Conservation (phyloP, 2,797 vertebrate species). For the Scarus forsteni region DNA sequence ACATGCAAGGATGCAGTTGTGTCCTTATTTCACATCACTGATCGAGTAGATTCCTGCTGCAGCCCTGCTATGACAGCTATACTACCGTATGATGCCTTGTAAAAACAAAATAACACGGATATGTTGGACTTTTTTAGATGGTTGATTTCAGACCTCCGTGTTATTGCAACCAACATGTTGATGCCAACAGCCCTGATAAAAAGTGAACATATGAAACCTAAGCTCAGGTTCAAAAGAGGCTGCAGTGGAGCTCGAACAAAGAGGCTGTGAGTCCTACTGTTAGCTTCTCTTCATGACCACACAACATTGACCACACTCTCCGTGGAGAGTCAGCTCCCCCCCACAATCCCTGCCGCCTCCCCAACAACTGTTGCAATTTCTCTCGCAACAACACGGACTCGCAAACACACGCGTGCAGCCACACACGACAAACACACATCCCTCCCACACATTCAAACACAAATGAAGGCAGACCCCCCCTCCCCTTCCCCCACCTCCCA, state of each 20-base stretch:
- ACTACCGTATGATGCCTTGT: too few species aligned
- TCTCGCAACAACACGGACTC: conserved; percentile 63
- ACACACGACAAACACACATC: conserved; percentile 61
- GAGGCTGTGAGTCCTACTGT: conserved; percentile 45
- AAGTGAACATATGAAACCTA: not conserved
- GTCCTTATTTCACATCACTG: too few species aligned
- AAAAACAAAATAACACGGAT: too few species aligned
- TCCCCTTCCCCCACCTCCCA: conserved; percentile 72
- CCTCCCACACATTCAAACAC: conserved; percentile 77
- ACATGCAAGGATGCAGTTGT: too few species aligned
- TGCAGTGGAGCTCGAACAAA: conserved; percentile 13
- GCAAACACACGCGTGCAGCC: conserved; percentile 40
- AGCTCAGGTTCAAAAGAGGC: conserved; percentile 6
- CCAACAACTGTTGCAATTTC: conserved; percentile 82
- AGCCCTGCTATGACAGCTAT: too few species aligned
- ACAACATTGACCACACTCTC: conserved; percentile 61
- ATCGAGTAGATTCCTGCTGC: too few species aligned
- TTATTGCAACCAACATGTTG: too few species aligned
- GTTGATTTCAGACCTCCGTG: too few species aligned
- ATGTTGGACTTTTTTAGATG: too few species aligned
- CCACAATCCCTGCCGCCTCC: conserved; percentile 75
- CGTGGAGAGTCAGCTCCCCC: conserved; percentile 50
- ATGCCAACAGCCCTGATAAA: not conserved
- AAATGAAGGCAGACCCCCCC: conserved; percentile 75
- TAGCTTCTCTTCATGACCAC: conserved; percentile 58